Evolutionary conservation across 2,888 invertebrate species (phyloP), one percentile per base, ranked within the genome.

Genomic region (Pandemis corylana): DNA sequence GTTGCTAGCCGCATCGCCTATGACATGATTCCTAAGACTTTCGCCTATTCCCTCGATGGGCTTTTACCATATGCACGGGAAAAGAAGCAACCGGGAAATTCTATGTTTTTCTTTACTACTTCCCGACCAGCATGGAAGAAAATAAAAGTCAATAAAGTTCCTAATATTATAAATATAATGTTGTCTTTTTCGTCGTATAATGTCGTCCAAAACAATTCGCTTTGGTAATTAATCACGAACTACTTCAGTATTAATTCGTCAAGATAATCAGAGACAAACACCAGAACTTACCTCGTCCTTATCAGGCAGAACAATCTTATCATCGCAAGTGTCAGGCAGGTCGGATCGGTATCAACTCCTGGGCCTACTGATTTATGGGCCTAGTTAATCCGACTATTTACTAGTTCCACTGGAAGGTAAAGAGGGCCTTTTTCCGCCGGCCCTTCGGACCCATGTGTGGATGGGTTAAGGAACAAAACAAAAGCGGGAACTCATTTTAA

Each of bases 311-410:
- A 65, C 67, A 10, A 70, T 74, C 65, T 69, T 74, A 74, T 74
- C 73, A 20, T 59, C 28, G 44, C 28, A 46, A 53, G 66, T 51
- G 36, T 59, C 28, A 36, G 20, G 63, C 74, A 71, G 71, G 71
- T 70, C 75, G 51, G 66, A 66, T 70, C 74, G 59, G 61, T 68
- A 61, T 70, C 62, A 20, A 69, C 61, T 44, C 56, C 69, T 42
- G 68, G 59, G 5, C 61, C 70, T 77, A 28, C 70, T 78, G 78
- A 78, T 78, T 78, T 78, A 78, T 78, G 69, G 65, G 5, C n/a
- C 61, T 46, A 76, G 77, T 77, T 78, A 78, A 78, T 77, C 78
- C 77, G 63, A 75, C 77, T 78, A 78, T 78, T 78, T 77, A 77
- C 78, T 77, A 76, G 75, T 77, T 77, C 75, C 74, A 72, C 65